Evolutionary conservation across 2,113 vertebrate genomes (phyloP), one percentile per base, ranked within the genome.

Genomic region (Xenus cinereus): DNA sequence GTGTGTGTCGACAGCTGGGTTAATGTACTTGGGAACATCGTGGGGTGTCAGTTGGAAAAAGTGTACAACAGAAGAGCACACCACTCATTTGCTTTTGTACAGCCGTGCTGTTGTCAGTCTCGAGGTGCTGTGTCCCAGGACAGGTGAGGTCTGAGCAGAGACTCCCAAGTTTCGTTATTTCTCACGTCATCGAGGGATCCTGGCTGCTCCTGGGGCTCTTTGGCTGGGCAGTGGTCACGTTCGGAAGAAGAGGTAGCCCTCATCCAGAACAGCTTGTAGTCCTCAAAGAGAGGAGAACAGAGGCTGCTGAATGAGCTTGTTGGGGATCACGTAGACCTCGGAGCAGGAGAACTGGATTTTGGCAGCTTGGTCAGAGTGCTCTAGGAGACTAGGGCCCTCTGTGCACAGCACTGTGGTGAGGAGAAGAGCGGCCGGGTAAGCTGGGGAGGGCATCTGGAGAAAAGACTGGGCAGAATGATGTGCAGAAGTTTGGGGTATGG

Each of bases 211-310:
- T 50, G 80, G 3, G 3, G 35, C 17, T 50, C 37, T 51, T 62
- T 56, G 39, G n/a, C 56, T 57, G 22, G 18, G 9, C 48, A 35
- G 22, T 13, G 45, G 14, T 51, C 22, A 20, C 0, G 0, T 35
- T 59, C 4, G 0, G 30, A 45, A 54, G n/a, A 75, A 51, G 56
- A 46, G 43, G 45, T 26, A 69, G 8, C 37, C 60, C n/a, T 81
- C 48, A 54, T 19, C 56, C 74, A 78, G 81, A 87, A 46, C 46
- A 71, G 26, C 54, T 39, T 81, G 48, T 59, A 83, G 32, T 32
- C 30, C 84, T 77, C 16, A 6, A 48, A 89, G 83, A 56, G 62
- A 72, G 45, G 33, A 60, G 76, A 45, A 22, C 26, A 73, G 71
- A 19, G 48, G 10, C 71, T 89, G 78, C 62, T 56, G 77, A 76